Conservation (phyloP, 23 tunicate species). For the Phallusia fumigata region DNA sequence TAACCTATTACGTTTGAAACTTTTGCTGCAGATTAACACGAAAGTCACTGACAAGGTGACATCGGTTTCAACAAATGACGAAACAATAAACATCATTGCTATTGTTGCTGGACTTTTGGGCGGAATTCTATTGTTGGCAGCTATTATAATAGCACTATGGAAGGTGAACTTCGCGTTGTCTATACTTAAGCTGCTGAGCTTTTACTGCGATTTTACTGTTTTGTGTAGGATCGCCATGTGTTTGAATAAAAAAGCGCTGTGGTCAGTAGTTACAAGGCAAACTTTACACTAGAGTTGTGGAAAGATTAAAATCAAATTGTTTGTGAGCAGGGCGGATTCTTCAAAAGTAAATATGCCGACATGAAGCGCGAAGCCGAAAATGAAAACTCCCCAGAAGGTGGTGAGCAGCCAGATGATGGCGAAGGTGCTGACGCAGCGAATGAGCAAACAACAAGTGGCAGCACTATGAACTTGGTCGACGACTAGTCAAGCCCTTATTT, state of each 20-base stretch:
- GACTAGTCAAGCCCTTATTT: no score
- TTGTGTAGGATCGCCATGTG: no score
- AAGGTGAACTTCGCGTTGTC: no score
- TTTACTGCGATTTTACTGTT: no score
- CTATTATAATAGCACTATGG: background rate
- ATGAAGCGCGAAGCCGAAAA: constrained; percentile 51
- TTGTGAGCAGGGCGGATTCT: constrained; percentile 35
- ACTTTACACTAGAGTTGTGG: no score
- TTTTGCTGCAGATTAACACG: background rate
- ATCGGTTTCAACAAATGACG: background rate
- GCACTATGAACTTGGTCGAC: background rate
- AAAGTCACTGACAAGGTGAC: constrained; percentile 1
- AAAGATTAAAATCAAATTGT: background rate
- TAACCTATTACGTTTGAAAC: background rate
- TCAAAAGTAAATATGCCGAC: constrained; percentile 53
- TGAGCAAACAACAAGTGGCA: background rate
- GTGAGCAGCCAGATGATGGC: background rate
- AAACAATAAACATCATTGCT: background rate
- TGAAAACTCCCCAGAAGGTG: constrained; percentile 11
- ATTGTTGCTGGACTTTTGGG: background rate
- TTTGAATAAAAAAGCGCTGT: no score
- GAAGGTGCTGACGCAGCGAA: background rate
- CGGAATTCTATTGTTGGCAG: background rate
- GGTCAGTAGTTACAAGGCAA: no score
- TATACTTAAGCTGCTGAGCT: no score